Conservation (phyloP, 2,113 vertebrate genomes). For the Nettapus auritus region DNA sequence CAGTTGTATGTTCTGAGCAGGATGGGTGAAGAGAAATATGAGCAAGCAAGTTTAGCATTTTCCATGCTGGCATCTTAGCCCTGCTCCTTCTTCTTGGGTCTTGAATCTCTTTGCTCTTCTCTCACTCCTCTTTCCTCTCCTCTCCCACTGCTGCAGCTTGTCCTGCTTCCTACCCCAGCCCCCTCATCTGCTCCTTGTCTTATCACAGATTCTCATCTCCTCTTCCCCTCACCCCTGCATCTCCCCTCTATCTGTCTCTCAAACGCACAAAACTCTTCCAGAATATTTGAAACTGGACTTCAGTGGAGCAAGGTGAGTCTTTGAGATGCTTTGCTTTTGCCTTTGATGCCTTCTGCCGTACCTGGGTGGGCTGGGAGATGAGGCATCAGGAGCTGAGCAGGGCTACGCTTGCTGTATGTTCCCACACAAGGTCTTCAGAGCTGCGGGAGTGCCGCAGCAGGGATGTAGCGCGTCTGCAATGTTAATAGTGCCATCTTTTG, state of each 20-base stretch:
- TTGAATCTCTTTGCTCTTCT: background rate
- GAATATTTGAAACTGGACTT: background rate
- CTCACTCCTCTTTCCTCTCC: too few species aligned
- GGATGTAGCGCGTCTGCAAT: background rate
- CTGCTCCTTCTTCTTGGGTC: background rate
- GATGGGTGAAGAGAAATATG: background rate
- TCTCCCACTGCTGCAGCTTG: background rate
- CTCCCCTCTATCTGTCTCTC: background rate
- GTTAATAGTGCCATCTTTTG: slow-evolving; percentile 65
- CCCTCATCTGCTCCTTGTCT: background rate
- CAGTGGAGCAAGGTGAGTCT: background rate
- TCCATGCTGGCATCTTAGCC: background rate
- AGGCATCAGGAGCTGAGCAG: background rate
- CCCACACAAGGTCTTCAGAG: background rate
- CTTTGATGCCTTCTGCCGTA: background rate
- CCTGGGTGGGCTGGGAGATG: background rate
- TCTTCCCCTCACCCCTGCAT: background rate
- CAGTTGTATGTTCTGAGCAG: background rate
- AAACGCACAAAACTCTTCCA: background rate
- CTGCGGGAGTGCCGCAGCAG: background rate
- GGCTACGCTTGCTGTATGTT: background rate
- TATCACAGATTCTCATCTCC: background rate
- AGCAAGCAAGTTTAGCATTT: background rate
- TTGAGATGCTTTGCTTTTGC: too few species aligned
- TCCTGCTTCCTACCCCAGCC: background rate